Evolutionary conservation across 2,888 invertebrate genomes (phyloP), one percentile per base, ranked within the genome.

Genomic region (Hecatera dysodea): DNA sequence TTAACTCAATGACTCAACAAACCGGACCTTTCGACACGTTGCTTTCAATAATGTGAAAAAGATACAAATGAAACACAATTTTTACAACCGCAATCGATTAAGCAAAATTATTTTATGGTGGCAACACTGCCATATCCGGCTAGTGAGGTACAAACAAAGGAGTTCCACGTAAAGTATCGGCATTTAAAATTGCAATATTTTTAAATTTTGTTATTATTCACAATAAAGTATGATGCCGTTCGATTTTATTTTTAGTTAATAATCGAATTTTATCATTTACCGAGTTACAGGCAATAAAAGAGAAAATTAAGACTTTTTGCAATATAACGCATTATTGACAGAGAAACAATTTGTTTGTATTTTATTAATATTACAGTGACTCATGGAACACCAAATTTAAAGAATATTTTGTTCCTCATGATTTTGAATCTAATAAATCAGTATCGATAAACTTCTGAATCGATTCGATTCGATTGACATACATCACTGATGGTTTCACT

Each of bases 81-180:
- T n/a, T n/a, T 11, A 29, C 24, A n/a, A 17, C 9, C 15, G 27
- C 6, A 22, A 55, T 67, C n/a, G 22, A 66, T 36, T 1, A 24
- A 36, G n/a, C 22, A 50, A 63, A 19, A 22, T 33, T 36, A 29
- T 48, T 56, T 56, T 22, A 66, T 39, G 24, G 29, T 56, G 68
- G 68, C 48, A 67, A 69, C 68, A 55, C 3, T 39, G 29, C 6
- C 8, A 69, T 68, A 67, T 68, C 69, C 56, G 56, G 24, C 24
- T 68, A 68, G 69, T 68, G 69, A 29, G 5, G 19, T 1, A 22
- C 27, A 7, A 52, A 52, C 15, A 1, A 9, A 12, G 24, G 9
- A 27, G 5, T 11, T 9, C 9, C 2, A 19, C 12, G 2, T n/a
- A 44, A 33, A 29, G 17, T 53, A 29, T 57, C 29, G 29, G 27